Base-by-base conservation (phyloP, 2,797 vertebrate species). In the Chiroxiphia lanceolata region DNA sequence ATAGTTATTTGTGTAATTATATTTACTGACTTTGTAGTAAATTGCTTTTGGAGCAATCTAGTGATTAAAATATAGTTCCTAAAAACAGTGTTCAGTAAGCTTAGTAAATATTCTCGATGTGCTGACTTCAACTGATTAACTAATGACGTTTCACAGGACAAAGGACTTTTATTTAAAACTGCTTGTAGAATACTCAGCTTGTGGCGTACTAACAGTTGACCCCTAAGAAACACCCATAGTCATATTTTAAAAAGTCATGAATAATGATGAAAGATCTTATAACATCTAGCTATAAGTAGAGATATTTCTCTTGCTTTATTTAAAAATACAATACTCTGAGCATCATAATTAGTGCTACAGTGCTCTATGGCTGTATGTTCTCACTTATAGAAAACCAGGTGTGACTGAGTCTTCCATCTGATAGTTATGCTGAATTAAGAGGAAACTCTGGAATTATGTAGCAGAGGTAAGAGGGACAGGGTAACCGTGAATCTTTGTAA, bases 1-100 rank as follows among this genome's bases (percentile, higher is more conserved):
- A 88, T 38, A 86, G 57, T 90, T 97, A 95, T 94, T 96, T 95
- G 87, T 86, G 63, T 87, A 95, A 95, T 96, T 96, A 64, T 82
- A 91, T 97, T 97, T 97, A 96, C 70, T 84, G 57, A 40, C 65
- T 96, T 94, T 75, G 70, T 91, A 78, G 77, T 68, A 91, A 95
- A 97, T 90, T 96, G 64, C 22, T 87, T 87, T 96, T 8, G 12
- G 71, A 94, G 70, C 2, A 11, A 88, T 54, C 67, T 70, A 84
- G 44, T 91, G 69, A 94, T 88, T 88, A 89, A 93, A 84, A 83
- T 60, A 76, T 6, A 76, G 47, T 34, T 91, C 51, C 71, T 75
- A 51, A 85, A 87, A 92, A 79, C 38, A 71, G 40, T 83, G 33
- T 57, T 87, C 60, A 71, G 92, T 94, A 89, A 70, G 19, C 34